Conservation (phyloP, 2,797 vertebrate species). For the Mormyrus proboscirostris region DNA sequence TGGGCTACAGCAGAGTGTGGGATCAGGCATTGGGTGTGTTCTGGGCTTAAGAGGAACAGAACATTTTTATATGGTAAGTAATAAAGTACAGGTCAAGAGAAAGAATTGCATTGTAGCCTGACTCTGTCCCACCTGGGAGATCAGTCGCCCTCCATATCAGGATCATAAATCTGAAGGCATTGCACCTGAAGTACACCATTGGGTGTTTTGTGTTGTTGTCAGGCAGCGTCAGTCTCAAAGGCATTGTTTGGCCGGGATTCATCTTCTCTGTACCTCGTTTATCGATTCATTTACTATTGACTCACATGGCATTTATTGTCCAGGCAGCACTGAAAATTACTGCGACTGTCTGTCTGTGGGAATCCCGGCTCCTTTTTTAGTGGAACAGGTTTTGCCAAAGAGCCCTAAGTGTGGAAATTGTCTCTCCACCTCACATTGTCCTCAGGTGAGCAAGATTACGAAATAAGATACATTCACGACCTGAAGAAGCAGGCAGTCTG, state of each 20-base stretch:
- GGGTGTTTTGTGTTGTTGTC: background rate
- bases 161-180: background rate
- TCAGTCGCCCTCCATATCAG: background rate
- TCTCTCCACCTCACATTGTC: background rate
- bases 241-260: background rate
- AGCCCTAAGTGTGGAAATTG: background rate
- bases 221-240: background rate
- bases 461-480: background rate
- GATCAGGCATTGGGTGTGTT: background rate
- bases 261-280: background rate
- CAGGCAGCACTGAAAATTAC: background rate
- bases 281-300: conserved; percentile 2
- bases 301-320: background rate
- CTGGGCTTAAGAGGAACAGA: background rate
- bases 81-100: background rate
- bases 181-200: background rate
- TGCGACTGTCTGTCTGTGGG: background rate
- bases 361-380: background rate
- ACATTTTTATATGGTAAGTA: background rate
- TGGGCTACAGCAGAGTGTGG: conserved; percentile 1
- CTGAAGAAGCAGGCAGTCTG: background rate
- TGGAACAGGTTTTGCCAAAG: background rate
- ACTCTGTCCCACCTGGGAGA: background rate
- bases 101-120: background rate
- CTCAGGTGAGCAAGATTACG: background rate